Evolutionary conservation across 2,113 vertebrate species (phyloP).

Genomic region (Leptosomus discolor): DNA sequence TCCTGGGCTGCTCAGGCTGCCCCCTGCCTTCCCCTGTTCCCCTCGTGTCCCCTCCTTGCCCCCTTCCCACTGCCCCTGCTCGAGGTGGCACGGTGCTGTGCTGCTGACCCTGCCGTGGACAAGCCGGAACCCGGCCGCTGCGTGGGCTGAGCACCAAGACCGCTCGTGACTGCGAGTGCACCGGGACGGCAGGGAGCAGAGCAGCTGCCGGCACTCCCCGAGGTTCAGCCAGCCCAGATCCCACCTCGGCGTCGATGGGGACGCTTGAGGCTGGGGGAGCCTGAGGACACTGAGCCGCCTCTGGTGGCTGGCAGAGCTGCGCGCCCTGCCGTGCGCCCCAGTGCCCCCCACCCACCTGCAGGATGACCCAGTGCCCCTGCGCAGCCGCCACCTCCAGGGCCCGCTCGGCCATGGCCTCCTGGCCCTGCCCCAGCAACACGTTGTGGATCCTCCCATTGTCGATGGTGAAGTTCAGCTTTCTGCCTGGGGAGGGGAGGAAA

Average conservation of each 20-base stretch:
- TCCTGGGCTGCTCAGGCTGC: background rate
- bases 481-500: constrained; percentile 39
- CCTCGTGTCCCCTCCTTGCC: background rate
- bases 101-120: background rate
- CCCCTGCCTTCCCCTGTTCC: too few species aligned
- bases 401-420: constrained; percentile 70
- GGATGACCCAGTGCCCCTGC: constrained; percentile 79
- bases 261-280: background rate
- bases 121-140: background rate
- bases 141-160: background rate
- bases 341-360: constrained; percentile 61
- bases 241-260: background rate
- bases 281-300: background rate
- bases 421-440: constrained; percentile 78
- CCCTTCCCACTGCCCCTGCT: background rate
- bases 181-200: rapidly evolving
- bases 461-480: constrained; percentile 74
- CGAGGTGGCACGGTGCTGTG: background rate
- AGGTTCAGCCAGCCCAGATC: background rate
- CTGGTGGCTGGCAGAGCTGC: rapidly evolving
- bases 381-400: constrained; percentile 68
- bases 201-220: background rate
- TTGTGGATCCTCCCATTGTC: constrained; percentile 77
- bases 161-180: rapidly evolving
- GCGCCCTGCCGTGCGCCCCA: rapidly evolving